Percentiles rank a stretch among this genome's conserved stretches.
Conservation (phyloP, 1,140 invertebrate genomes). For the Ectropis grisescens region DNA sequence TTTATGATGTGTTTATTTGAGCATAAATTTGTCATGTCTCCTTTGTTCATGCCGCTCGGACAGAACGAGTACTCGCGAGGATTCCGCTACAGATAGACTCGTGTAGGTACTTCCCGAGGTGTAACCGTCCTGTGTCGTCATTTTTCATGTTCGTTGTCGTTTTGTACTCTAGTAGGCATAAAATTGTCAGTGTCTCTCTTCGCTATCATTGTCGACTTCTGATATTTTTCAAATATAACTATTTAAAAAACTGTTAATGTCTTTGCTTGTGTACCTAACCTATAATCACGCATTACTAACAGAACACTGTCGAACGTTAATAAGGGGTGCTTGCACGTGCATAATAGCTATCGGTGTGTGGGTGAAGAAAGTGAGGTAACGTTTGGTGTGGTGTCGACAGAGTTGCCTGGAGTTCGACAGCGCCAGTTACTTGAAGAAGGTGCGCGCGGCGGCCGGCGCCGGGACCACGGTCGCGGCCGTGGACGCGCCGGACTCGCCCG, state of each 20-base stretch:
- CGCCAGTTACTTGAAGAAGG: conserved; percentile 55
- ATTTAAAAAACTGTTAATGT: conserved; percentile 26
- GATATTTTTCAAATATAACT: conserved; percentile 42
- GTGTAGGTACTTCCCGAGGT: not conserved
- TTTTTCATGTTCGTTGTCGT: conserved; percentile 8
- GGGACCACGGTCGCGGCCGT: conserved; percentile 33
- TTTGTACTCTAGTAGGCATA: conserved; percentile 30
- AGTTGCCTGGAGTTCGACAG: conserved; percentile 67
- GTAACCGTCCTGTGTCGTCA: too few species aligned
- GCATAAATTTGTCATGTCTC: conserved; percentile 29
- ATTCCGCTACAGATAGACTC: conserved; percentile 54
- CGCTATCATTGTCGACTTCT: conserved; percentile 40
- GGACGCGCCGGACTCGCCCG: conserved; percentile 58
- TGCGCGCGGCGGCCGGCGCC: conserved; percentile 41
- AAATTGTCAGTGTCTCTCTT: conserved; percentile 42
- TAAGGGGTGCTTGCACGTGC: too few species aligned
- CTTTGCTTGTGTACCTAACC: conserved; percentile 42
- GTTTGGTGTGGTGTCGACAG: conserved; percentile 34
- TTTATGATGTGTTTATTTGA: conserved; percentile 37
- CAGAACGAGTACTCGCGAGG: conserved; percentile 58
- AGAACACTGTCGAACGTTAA: too few species aligned
- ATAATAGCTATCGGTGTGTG: not conserved
- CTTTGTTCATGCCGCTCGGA: conserved; percentile 50
- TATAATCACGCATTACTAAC: not conserved
- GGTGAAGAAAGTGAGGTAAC: not conserved